These are phyloP conservation scores for Panulirus ornatus DNA, from an alignment of 1,140 invertebrate genomes.

Conservation along the genomic window DNA sequence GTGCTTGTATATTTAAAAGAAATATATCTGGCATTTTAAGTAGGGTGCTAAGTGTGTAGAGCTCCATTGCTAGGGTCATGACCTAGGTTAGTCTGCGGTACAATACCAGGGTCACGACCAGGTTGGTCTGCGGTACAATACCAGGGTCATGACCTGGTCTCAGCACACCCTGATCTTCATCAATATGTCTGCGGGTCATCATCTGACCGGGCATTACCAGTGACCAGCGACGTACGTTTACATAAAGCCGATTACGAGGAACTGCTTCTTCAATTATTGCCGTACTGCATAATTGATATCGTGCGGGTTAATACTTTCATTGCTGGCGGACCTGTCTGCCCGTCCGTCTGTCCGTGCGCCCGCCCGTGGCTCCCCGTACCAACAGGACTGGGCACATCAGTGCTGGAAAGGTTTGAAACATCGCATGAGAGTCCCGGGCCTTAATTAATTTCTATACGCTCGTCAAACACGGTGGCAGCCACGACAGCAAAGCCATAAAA, in stretches of 20 bases:
- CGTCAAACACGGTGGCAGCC: constrained; percentile 33
- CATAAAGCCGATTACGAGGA: constrained; percentile 69
- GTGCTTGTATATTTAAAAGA: too few species aligned
- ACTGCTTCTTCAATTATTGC: constrained; percentile 69
- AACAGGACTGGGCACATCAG: too few species aligned
- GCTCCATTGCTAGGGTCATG: too few species aligned
- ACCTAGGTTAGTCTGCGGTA: too few species aligned
- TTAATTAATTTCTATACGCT: constrained; percentile 57
- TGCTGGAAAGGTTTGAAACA: not conserved
- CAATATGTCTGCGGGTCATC: constrained; percentile 37
- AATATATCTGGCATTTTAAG: too few species aligned
- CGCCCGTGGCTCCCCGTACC: too few species aligned
- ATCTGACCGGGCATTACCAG: constrained; percentile 15
- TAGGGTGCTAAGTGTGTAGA: too few species aligned
- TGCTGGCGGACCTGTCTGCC: not conserved
- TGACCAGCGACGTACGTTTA: constrained; percentile 59
- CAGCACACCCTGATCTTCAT: constrained; percentile 5
- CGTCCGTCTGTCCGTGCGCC: too few species aligned
- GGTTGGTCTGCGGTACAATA: too few species aligned
- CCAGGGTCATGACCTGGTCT: not conserved
- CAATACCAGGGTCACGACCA: too few species aligned
- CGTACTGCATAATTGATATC: constrained; percentile 72
- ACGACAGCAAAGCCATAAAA: constrained; percentile 41
- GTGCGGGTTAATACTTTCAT: constrained; percentile 55
- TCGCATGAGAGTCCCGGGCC: constrained; percentile 36